phyloP scores from a whole-genome alignment of 2,113 vertebrate species.

The Pseudopodoces humilis region DNA sequence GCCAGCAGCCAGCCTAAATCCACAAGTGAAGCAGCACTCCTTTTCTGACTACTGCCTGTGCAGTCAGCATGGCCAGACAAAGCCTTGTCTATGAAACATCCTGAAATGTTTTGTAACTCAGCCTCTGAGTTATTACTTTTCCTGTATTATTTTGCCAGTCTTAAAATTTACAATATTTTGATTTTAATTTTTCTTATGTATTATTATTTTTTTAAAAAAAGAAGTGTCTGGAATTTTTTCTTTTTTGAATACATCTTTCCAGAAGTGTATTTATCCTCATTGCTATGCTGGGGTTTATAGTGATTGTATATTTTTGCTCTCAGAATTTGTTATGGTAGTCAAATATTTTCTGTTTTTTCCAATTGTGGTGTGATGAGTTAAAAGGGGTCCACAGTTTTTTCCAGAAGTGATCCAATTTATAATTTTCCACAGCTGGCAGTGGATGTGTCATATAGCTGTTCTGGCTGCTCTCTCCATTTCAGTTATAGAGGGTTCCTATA shows the following conservation, averaged over 20 bases:
- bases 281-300: conserved; percentile 17
- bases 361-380: not conserved
- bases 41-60: not conserved
- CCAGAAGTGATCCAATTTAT: conserved; percentile 61
- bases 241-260: not conserved
- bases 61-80: not conserved
- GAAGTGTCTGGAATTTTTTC: not conserved
- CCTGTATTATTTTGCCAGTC: not conserved
- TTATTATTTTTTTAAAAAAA: not conserved
- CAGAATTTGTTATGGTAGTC: conserved; percentile 58
- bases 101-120: not conserved
- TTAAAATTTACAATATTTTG: not conserved
- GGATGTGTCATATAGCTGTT: conserved; percentile 36
- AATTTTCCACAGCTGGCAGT: conserved; percentile 59
- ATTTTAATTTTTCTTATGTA: not conserved
- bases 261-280: conserved; percentile 26
- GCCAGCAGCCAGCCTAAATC: not conserved
- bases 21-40: not conserved
- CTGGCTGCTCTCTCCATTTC: conserved; percentile 26
- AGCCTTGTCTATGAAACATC: not conserved
- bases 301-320: conserved; percentile 10
- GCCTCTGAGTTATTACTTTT: not conserved
- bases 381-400: conserved; percentile 54
- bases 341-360: conserved; percentile 30
- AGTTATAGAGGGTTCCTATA: not conserved